Conservation (phyloP, 2,113 vertebrate species). For the Himantopus leucocephalus region DNA sequence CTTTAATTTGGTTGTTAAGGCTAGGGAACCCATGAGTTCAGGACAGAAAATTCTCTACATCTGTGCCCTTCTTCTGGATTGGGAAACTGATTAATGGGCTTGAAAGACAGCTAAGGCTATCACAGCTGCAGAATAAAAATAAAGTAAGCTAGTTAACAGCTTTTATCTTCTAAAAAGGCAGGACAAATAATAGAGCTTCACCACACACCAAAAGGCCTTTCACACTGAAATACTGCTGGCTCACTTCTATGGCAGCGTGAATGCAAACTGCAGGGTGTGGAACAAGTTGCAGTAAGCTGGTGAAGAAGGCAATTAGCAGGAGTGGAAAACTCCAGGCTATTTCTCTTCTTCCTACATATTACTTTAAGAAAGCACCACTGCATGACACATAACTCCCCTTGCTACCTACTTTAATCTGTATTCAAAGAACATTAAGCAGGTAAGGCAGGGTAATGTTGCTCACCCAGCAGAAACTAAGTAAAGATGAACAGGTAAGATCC, state of each 20-base stretch:
- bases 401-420: conserved; percentile 12
- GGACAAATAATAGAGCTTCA: neutral
- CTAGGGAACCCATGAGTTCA: neutral
- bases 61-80: neutral
- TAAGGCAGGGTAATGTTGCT: conserved; percentile 16
- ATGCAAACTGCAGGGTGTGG: neutral
- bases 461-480: conserved; percentile 22
- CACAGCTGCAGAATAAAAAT: conserved; percentile 22
- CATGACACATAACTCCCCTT: conserved; percentile 5
- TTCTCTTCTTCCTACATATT: conserved; percentile 10
- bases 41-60: neutral
- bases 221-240: neutral
- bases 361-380: conserved; percentile 25
- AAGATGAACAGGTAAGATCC: neutral
- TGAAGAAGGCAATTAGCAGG: conserved; percentile 1
- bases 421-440: conserved; percentile 33
- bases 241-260: neutral
- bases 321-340: neutral
- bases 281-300: neutral
- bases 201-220: neutral
- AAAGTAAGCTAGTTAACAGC: neutral
- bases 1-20: neutral
- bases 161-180: conserved; percentile 9
- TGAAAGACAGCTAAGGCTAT: conserved; percentile 1
- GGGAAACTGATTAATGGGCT: neutral